Base-by-base conservation (phyloP, 2,113 vertebrate genomes). In the Cyanoderma ruficeps region DNA sequence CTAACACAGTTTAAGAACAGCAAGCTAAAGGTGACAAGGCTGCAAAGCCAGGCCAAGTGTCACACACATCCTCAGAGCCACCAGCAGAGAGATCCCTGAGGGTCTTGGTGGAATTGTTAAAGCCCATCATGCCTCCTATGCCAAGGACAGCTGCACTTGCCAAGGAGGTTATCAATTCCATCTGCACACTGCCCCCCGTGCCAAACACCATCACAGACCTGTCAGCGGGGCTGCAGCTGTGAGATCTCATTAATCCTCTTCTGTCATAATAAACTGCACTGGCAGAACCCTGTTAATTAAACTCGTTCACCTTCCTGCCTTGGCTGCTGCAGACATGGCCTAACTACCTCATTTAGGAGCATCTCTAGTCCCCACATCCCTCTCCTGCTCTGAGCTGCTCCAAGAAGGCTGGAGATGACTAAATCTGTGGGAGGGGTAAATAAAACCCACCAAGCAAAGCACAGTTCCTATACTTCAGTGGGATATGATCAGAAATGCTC, bases 191-290 rank as follows among this genome's bases (percentile, higher is more conserved):
- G 63, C 79, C 47, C 49, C 42, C 42, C 4, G 2, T 81, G 71
- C 83, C 90, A 88, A 75, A 50, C 64, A 28, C 39, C 13, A 35
- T 72, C 76, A 46, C 61, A 76, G 82, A 65, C 41, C 94, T 84
- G 85, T 61, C 92, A 93, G 55, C 68, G 69, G 90, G 83, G 70
- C 70, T 87, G 87, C 84, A 94, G 90, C 88, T 92, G 70, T 2
- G 88, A 88, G 59, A 65, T 21, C 83, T 88, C 90, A 90, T 93
- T 94, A 95, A 92, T 94, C 87, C 78, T 91, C 53, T 24, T 69
- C 90, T 88, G 78, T 60, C 90, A 44, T 60, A 93, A 89, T 59
- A 33, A 91, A 79, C 49, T 49, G 52, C 87, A 7, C 50, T 37
- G 55, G 37, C n/a, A 87, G 87, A 85, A 37, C 70, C 31, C 41